phyloP scores from a whole-genome alignment of 2,797 vertebrate genomes.

The Pantherophis vulpinus region DNA sequence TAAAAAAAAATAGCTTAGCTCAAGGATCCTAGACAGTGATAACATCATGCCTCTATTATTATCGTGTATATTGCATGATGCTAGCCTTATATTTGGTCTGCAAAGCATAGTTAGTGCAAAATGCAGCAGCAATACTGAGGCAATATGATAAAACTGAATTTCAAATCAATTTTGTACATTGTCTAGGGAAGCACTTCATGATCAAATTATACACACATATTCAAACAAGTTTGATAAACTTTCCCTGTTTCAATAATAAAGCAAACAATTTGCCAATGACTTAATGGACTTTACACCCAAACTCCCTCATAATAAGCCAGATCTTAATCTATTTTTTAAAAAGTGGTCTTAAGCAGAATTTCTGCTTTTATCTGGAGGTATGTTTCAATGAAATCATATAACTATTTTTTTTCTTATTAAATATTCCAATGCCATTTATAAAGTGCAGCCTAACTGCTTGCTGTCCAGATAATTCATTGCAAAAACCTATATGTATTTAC shows the following conservation, averaged over 20 bases:
- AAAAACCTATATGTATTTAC: neutral
- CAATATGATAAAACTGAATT: neutral
- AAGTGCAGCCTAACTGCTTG: neutral
- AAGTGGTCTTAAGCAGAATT: neutral
- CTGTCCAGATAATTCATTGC: neutral
- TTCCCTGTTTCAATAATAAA: neutral
- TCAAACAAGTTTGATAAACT: neutral
- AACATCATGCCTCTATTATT: neutral
- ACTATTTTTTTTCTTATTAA: neutral
- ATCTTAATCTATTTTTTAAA: neutral
- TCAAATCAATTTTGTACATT: neutral
- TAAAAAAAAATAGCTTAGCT: neutral
- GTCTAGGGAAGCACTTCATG: neutral
- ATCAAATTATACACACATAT: neutral
- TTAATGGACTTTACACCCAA: neutral
- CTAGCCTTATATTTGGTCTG: neutral
- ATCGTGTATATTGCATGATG: neutral
- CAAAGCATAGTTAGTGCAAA: neutral
- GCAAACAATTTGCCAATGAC: neutral
- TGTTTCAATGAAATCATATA: neutral
- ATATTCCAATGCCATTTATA: neutral
- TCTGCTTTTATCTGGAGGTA: neutral
- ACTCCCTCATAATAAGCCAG: neutral
- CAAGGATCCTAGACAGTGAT: neutral
- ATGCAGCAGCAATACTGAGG: neutral